Evolutionary conservation across 2,113 vertebrate species (phyloP), one percentile per base, ranked within the genome.

Genomic region (Prunella fulvescens): DNA sequence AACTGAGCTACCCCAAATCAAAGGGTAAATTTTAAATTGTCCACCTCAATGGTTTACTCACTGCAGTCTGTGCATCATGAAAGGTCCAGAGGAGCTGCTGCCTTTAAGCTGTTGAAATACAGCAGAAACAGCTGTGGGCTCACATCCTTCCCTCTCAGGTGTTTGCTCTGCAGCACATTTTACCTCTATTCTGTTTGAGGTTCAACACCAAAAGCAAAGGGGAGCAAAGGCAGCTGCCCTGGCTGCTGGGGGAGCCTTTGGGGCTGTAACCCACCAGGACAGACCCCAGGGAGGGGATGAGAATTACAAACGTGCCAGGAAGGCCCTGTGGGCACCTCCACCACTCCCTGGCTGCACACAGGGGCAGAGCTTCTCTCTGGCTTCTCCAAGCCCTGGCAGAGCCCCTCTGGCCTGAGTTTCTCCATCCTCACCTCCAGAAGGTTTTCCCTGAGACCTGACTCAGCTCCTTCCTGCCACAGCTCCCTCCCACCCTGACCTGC

Each of bases 401-500:
- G 12, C 12, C 14, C 39, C 45, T 31, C 19, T 0, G 3, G 35
- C 12, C 65, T 6, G 29, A 15, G 20, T 28, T 74, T 29, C 50
- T 81, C 60, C 26, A 26, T 39, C 76, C 45, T 54, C 31, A 62
- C 42, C 35, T 48, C 4, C 12, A 35, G 19, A 60, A 72, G 35
- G 29, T 26, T 77, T 78, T 82, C 57, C 91, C 71, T 24, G 74
- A 66, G 70, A 10, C 24, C 39, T 14, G 24, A 3, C 26, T 80
- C 33, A 11, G 24, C 23, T n/a, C 53, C 25, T 14, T 28, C 14
- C 22, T 53, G 31, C 69, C 70, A 3, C 50, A 48, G 8, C 56
- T 66, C 66, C 5, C 2, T 3, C 74, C 61, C 53, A 10, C 48
- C 0, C 7, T 2, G 7, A 3, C 14, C 5, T 1, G 37, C 11